Conservation (phyloP, 2,888 invertebrate species). For the Sarcophaga rosellei region DNA sequence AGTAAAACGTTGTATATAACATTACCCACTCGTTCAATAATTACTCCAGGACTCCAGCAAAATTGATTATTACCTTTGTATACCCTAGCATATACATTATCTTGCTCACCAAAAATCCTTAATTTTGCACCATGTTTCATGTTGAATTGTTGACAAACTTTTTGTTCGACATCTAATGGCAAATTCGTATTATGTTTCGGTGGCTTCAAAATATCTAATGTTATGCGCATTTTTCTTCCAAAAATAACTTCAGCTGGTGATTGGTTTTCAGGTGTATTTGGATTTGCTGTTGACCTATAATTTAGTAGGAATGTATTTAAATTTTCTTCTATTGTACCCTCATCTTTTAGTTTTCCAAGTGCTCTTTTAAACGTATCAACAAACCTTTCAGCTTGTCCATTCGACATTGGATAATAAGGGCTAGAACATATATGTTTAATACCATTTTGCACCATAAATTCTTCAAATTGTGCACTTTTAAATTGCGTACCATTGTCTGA, state of each 20-base stretch:
- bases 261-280: too few species aligned
- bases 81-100: too few species aligned
- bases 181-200: background rate
- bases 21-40: conserved; percentile 51
- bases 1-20: conserved; percentile 57
- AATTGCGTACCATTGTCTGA: conserved; percentile 34
- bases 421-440: background rate
- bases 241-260: too few species aligned
- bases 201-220: conserved; percentile 60
- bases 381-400: too few species aligned
- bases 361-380: too few species aligned
- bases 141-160: conserved; percentile 32
- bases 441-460: too few species aligned
- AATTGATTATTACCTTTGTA: conserved; percentile 43
- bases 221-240: conserved; percentile 59
- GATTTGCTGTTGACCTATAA: too few species aligned
- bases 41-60: conserved; percentile 38
- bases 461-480: too few species aligned
- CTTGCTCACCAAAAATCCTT: conserved; percentile 31
- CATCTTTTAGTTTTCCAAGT: too few species aligned
- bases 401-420: too few species aligned
- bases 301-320: too few species aligned
- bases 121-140: conserved; percentile 31
- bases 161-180: background rate
- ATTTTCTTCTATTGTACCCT: too few species aligned